These are phyloP conservation scores for Tonatia bakeri DNA, from an alignment of 2,113 vertebrate species.

Conservation along the genomic window DNA sequence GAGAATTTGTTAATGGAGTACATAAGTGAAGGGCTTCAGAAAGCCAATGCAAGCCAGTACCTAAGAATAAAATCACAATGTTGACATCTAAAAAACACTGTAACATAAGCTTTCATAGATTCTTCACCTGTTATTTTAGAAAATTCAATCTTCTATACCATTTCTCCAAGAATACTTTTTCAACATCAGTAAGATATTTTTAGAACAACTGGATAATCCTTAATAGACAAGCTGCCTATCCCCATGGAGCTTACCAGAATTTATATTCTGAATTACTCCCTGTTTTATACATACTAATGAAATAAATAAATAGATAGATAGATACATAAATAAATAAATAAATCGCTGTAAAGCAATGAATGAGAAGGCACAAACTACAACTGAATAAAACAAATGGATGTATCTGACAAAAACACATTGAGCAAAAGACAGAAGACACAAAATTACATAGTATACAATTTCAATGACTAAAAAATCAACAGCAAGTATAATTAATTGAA, in stretches of 20 bases:
- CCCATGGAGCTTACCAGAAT: background rate
- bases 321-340: background rate
- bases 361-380: background rate
- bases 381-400: slow-evolving; percentile 21
- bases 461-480: background rate
- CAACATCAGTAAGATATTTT: slow-evolving; percentile 27
- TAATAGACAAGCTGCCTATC: background rate
- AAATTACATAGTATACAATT: background rate
- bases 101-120: background rate
- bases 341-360: background rate
- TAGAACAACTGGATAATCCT: background rate
- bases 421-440: background rate
- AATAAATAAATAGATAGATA: background rate
- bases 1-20: slow-evolving; percentile 80
- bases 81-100: background rate
- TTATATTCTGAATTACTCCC: background rate
- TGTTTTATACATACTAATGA: background rate
- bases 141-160: background rate
- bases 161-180: slow-evolving; percentile 9
- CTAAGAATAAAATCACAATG: slow-evolving; percentile 75
- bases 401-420: background rate
- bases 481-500: background rate
- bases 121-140: background rate
- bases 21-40: slow-evolving; percentile 88
- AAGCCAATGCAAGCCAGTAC: slow-evolving; percentile 88